Evolutionary conservation across 2,797 vertebrate species (phyloP), one percentile per base, ranked within the genome.

Genomic region (Micropoecilia bifurca): DNA sequence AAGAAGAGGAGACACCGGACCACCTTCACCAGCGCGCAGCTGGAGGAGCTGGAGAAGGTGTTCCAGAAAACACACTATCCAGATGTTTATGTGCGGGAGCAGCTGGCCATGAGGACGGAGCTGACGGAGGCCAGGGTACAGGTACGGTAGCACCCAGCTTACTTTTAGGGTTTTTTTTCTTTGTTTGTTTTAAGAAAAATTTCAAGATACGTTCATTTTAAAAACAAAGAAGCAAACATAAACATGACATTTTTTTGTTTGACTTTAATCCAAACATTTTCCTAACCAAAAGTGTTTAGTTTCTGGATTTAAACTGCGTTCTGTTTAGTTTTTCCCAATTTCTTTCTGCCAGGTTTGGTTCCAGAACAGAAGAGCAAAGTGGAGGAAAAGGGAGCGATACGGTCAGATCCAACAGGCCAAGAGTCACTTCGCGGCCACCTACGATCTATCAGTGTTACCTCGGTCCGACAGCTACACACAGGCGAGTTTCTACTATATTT

Each of bases 51-150:
- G 78, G 98, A 99, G 94, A 99, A 99, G 84, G 98, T 99, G 30
- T 99, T 99, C 88, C 98, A 99, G 96, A 99, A 99, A 89, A 99
- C 98, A 0, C 98, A 99, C 90, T 99, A 99, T 47, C 98, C 98
- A 0, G 98, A 99, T 87, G 98, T 99, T 12, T 99, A 99, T 30
- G 98, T 99, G 79, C 93, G 98, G 90, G 98, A 99, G 81, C 98
- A 99, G 92, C 97, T 99, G 81, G 98, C 98, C 86, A 96, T 99
- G 93, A 96, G 98, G 91, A 99, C 98, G 28, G 98, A 99, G 84
- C 95, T 99, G 61, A 99, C 98, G 0, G 98, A 99, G 94, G 98
- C 98, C 91, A 96, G 98, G 90, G 98, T 99, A 45, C 98, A 99
- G 98, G 98, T 99, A 96, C 53, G 22, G 50, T 1, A 6, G 14